Evolutionary conservation across 2,888 invertebrate species (phyloP), one percentile per base, ranked within the genome.

Genomic region (Taenaris catops): DNA sequence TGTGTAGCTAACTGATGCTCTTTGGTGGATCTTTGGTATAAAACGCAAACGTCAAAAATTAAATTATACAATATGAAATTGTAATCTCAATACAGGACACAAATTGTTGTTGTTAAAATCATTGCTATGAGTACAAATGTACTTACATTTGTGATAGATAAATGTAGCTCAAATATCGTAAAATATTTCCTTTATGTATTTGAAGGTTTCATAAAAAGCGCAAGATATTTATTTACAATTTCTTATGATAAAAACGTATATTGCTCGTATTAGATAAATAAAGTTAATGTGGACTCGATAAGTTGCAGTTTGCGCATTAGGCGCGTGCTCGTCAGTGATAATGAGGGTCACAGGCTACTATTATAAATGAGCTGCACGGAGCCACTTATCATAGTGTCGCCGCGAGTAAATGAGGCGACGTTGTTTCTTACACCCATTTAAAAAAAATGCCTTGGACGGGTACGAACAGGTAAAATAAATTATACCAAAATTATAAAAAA

Each of bases 391-490:
- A 58, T 69, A 81, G 67, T 76, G 54, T 57, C 56, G 50, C 51
- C 46, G 41, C 41, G 53, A 52, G 58, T 66, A 48, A 53, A 80
- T 79, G 76, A 59, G 51, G 37, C 61, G 75, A 53, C 78, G 84
- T 49, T 60, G 78, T 56, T 83, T 80, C 58, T 61, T 81, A 51
- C 75, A 81, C 51, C 73, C 74, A 16, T 60, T 81, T 34, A 80
- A 80, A 70, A 40, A 67, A 68, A 55, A 86, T 86, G 84, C 86
- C 86, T 56, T 86, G 86, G 86, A 74, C 84, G 38, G 84, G 83
- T 60, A 72, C 74, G 36, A 86, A 86, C 79, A 84, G 86, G 86
- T 24, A 8, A 26, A 21, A 20, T 14, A 19, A 31, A n/a, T 23
- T 12, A 17, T 11, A 27, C n/a, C 17, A 17, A 17, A 17, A 17